phyloP scores from a whole-genome alignment of 2,888 invertebrate genomes.

The Ametastegia equiseti region DNA sequence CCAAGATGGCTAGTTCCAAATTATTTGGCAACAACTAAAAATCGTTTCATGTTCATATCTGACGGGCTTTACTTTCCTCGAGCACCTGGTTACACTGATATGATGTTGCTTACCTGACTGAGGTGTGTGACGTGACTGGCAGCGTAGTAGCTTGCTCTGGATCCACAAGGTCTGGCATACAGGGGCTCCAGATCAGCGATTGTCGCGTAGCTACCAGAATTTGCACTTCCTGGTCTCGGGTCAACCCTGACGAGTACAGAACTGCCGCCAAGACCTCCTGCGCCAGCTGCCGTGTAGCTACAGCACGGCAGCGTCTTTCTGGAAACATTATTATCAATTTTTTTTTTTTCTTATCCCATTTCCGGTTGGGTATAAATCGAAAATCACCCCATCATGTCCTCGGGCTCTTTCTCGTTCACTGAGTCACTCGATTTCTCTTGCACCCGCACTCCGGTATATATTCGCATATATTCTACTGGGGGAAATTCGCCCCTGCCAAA shows the following conservation, averaged over 20 bases:
- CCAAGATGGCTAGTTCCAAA: too few relatives aligned
- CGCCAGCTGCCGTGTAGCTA: slow-evolving; percentile 87
- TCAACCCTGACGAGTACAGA: slow-evolving; percentile 85
- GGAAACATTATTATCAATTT: slow-evolving; percentile 52
- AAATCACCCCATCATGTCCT: slow-evolving; percentile 39
- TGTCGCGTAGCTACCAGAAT: slow-evolving; percentile 89
- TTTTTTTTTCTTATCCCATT: background rate
- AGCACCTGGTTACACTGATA: background rate
- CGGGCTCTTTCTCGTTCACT: slow-evolving; percentile 24
- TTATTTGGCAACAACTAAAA: background rate
- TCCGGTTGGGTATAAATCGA: slow-evolving; percentile 17
- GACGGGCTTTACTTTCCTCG: background rate
- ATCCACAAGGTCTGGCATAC: slow-evolving; percentile 77
- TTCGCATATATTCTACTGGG: background rate
- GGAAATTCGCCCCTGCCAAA: background rate
- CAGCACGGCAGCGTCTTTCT: slow-evolving; percentile 77
- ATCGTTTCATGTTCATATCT: too few relatives aligned
- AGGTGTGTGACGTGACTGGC: slow-evolving; percentile 88
- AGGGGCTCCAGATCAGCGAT: slow-evolving; percentile 86
- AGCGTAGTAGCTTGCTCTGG: slow-evolving; percentile 86
- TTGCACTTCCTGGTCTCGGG: slow-evolving; percentile 86
- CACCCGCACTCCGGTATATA: background rate
- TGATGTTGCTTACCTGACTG: slow-evolving; percentile 80
- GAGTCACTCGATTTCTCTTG: slow-evolving; percentile 14
- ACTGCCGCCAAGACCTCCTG: slow-evolving; percentile 84